These are phyloP conservation scores for Pocillopora meandrina DNA, from an alignment of 92 coral and sea anemone genomes.

Conservation along the genomic window DNA sequence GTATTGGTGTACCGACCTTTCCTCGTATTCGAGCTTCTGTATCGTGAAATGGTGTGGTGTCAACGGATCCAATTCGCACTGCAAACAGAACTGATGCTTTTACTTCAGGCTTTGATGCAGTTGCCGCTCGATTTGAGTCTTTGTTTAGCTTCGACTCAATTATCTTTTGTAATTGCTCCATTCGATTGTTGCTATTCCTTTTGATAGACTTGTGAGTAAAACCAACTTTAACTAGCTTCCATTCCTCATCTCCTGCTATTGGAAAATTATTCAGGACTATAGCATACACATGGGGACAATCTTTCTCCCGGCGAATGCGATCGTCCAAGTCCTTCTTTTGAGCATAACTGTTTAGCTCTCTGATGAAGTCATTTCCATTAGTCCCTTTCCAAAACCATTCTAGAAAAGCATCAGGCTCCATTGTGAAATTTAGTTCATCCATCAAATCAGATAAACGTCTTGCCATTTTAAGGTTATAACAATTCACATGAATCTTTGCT, in stretches of 20 bases:
- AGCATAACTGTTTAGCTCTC: constrained; percentile 9
- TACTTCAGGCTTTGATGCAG: no score
- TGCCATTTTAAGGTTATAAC: no score
- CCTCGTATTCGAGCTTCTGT: constrained; percentile 34
- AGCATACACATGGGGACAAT: constrained; percentile 18
- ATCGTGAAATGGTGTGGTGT: constrained; percentile 22
- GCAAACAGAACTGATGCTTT: constrained; percentile 11
- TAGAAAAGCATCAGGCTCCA: no score
- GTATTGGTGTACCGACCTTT: constrained; percentile 16
- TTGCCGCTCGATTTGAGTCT: no score
- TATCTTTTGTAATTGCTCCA: constrained; percentile 9
- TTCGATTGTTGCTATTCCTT: constrained; percentile 10
- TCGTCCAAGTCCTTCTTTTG: background rate
- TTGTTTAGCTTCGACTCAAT: background rate
- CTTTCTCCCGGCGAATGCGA: constrained; percentile 49
- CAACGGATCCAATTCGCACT: constrained; percentile 40
- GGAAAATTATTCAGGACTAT: constrained; percentile 29
- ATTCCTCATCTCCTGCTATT: background rate
- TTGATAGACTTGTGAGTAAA: constrained; percentile 23
- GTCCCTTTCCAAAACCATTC: background rate
- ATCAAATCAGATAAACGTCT: no score
- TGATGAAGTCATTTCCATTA: constrained; percentile 33
- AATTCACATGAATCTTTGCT: no score
- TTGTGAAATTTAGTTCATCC: no score
- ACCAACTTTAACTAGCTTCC: constrained; percentile 22